Base-by-base conservation (phyloP, 2,113 vertebrate species). In the Proterorhinus semilunaris region DNA sequence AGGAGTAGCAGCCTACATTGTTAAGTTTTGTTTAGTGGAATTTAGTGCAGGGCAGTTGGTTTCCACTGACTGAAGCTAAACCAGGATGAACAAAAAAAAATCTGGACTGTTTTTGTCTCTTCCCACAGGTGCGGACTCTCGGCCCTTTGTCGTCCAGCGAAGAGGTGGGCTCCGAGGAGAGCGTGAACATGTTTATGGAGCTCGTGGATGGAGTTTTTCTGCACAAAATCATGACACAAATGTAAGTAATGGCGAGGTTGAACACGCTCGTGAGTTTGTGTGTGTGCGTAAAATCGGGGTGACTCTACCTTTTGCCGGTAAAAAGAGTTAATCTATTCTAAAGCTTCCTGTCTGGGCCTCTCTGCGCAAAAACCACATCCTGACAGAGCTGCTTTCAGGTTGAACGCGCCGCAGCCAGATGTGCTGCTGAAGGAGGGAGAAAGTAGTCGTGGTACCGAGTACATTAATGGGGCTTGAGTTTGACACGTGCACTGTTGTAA, bases 191-290 rank as follows among this genome's bases (percentile, higher is more conserved):
- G 84, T 91, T 88, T 80, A 90, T 90, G 83, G 89, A 90, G 82
- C 82, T 91, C 75, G 88, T 90, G 71, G 74, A 91, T 1, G 86
- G 87, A 1, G 89, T 91, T 70, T 91, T 90, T 72, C 82, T 91
- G 83, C 89, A 91, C 79, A 91, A 91, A 74, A 87, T 91, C 77
- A 90, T 91, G 89, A 89, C 88, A 6, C 88, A 91, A 62, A 90
- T 91, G 89, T 91, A 71, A 27, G 88, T 86, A 10, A 1, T 55
- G 0, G 5, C 7, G 3, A 10, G 16, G 2, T 47, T 7, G 66
- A 52, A 6, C 6, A n/a, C n/a, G n/a, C n/a, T n/a, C n/a, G n/a
- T n/a, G 15, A 12, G 52, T 11, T 10, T 65, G 47, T 69, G 57
- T 53, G 0, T 62, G 13, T 64, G 27, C 43, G 11, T 61, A 53